These are phyloP conservation scores for Chaenodraco wilsoni DNA, from an alignment of 2,797 vertebrate species.

Conservation along the genomic window DNA sequence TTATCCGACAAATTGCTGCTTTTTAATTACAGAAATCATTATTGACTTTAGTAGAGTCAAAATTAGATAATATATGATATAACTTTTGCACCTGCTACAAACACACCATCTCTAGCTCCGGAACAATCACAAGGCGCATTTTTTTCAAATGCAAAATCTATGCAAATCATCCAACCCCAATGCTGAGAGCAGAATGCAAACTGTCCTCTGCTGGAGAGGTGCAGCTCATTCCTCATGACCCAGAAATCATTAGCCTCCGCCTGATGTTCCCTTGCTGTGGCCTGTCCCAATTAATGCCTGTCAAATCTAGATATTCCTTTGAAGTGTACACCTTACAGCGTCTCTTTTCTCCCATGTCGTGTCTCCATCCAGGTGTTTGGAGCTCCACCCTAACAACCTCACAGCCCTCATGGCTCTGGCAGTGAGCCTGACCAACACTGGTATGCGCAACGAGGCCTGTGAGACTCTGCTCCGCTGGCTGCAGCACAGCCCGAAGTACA, in stretches of 20 bases:
- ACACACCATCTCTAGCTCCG: constrained; percentile 13
- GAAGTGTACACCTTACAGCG: constrained; percentile 61
- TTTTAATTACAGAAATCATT: constrained; percentile 35
- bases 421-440: constrained; percentile 97
- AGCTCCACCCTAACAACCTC: constrained; percentile 96
- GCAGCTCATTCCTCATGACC: constrained; percentile 43
- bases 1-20: constrained; percentile 19
- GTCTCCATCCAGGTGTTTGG: constrained; percentile 89
- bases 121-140: constrained; percentile 13
- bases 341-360: constrained; percentile 30
- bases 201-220: constrained; percentile 16
- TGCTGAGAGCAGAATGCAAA: constrained; percentile 39
- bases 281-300: constrained; percentile 75
- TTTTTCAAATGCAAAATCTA: constrained; percentile 44
- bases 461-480: constrained; percentile 93
- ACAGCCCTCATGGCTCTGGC: constrained; percentile 95
- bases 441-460: constrained; percentile 94
- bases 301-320: constrained; percentile 72
- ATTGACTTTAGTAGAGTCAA: constrained; percentile 26
- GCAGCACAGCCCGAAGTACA: constrained; percentile 95
- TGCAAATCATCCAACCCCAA: constrained; percentile 42
- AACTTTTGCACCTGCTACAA: constrained; percentile 35
- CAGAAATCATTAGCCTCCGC: constrained; percentile 66
- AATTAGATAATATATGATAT: constrained; percentile 52
- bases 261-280: constrained; percentile 69